Conservation (phyloP, 2,113 vertebrate genomes). For the Vidua chalybeata region DNA sequence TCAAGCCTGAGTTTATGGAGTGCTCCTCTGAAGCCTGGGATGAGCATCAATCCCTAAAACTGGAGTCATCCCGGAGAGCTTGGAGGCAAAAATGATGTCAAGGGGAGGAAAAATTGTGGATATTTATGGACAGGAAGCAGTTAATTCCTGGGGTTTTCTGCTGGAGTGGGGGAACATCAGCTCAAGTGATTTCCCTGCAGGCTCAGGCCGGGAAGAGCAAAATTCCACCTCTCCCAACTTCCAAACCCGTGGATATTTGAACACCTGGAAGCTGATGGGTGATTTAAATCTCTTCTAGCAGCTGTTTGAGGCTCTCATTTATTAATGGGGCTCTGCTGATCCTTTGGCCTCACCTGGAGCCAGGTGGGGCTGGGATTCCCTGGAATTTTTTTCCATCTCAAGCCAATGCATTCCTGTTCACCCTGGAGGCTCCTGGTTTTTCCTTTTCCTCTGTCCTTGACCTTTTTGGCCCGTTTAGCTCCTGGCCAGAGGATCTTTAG, state of each 20-base stretch:
- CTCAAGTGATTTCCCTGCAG: background rate
- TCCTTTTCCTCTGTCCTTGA: background rate
- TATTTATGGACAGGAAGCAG: background rate
- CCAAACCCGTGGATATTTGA: background rate
- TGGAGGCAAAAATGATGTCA: background rate
- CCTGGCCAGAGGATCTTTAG: background rate
- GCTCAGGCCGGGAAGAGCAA: background rate
- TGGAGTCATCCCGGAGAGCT: rapidly evolving
- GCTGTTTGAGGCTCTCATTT: rapidly evolving
- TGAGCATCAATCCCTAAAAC: background rate
- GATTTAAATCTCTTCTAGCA: background rate
- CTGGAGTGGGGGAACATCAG: background rate
- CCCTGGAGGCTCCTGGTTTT: background rate
- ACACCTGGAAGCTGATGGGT: background rate
- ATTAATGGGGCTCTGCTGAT: background rate
- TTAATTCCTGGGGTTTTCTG: background rate
- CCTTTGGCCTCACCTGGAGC: background rate
- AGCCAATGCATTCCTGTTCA: rapidly evolving
- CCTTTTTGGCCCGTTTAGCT: background rate
- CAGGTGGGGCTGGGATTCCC: background rate
- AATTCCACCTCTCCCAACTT: background rate
- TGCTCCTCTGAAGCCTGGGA: background rate
- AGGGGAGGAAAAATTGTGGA: rapidly evolving
- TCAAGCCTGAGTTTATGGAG: background rate
- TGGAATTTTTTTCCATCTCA: background rate